These are phyloP conservation scores for Actias luna DNA, from an alignment of 2,888 invertebrate species.

Conservation along the genomic window DNA sequence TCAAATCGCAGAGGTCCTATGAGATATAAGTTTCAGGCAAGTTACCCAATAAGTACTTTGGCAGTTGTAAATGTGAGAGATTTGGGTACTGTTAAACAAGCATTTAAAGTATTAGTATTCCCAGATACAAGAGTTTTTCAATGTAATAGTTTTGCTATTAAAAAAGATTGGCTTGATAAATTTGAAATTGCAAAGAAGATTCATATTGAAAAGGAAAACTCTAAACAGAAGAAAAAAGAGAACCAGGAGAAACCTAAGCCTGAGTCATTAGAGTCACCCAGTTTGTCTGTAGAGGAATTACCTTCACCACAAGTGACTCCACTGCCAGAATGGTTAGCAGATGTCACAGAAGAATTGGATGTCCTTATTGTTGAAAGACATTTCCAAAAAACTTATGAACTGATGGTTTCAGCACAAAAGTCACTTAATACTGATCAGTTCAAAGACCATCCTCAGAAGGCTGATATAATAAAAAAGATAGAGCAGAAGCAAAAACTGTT, in stretches of 20 bases:
- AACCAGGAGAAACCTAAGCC: slow-evolving; percentile 64
- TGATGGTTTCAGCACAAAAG: slow-evolving; percentile 84
- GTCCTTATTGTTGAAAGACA: slow-evolving; percentile 97
- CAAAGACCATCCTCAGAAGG: slow-evolving; percentile 62
- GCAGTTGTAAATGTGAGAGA: slow-evolving; percentile 97
- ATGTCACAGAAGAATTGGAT: slow-evolving; percentile 96
- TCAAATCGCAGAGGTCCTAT: slow-evolving; percentile 88
- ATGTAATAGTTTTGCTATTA: slow-evolving; percentile 89
- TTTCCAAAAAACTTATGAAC: slow-evolving; percentile 94
- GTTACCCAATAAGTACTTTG: slow-evolving; percentile 93
- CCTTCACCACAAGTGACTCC: slow-evolving; percentile 65
- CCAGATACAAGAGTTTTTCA: slow-evolving; percentile 96
- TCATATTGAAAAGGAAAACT: slow-evolving; percentile 84
- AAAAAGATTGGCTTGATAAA: slow-evolving; percentile 97
- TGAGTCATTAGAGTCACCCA: slow-evolving; percentile 70
- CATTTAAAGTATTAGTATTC: slow-evolving; percentile 96
- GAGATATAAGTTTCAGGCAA: slow-evolving; percentile 91
- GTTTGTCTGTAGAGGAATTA: slow-evolving; percentile 71
- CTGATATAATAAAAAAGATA: slow-evolving; percentile 79
- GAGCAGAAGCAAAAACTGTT: slow-evolving; percentile 88
- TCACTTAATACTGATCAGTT: slow-evolving; percentile 65
- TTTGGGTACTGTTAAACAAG: slow-evolving; percentile 93
- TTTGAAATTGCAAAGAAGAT: slow-evolving; percentile 95
- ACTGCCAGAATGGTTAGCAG: slow-evolving; percentile 92
- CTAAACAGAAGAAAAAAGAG: slow-evolving; percentile 78